Evolutionary conservation across 23 tunicate genomes (phyloP), one percentile per base, ranked within the genome.

Genomic region (Clavelina lepadiformis): DNA sequence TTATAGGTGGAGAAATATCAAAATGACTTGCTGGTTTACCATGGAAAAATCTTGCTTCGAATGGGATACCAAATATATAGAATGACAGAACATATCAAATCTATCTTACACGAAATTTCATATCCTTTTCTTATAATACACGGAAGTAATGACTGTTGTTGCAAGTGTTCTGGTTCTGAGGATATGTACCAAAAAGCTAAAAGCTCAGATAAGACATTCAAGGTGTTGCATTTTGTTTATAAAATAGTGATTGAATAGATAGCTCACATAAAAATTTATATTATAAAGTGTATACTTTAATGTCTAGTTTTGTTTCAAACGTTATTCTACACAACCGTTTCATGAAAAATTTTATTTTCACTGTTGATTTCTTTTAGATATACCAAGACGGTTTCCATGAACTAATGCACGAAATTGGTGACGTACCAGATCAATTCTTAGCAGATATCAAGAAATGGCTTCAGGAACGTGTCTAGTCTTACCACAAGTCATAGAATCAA

Each of bases 121-220:
- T 75, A 62, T 36, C 88, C 97, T 2, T 69, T 75, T 36, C 56
- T 89, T 11, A 46, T 89, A 0, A 38, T 76, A 6, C 97, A 89
- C 35, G 97, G 97, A 1, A 82, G 57, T 30, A 67, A 36, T 4
- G 97, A 89, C 47, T 51, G 70, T 33, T 20, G 81, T 32, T 28
- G 62, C 29, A 33, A 69, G 61, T 36, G 75, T 31, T 64, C 71
- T 21, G 89, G 88, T 23, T 69, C 97, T 11, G 67, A 71, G 51
- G 15, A 34, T 28, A 32, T 89, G 46, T 35, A 58, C 32, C 65
- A 76, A 33, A 30, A n/a, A 33, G 79, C 89, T 6, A 75, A 81
- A 46, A 80, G 78, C 32, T 26, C 61, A 3, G 89, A 89, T 50
- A 89, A 89, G 53, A 62, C 79, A 2, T 31, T 81, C 13, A 71